Evolutionary conservation across 2,888 invertebrate species (phyloP).

Genomic region (Oxystoma pomonae): DNA sequence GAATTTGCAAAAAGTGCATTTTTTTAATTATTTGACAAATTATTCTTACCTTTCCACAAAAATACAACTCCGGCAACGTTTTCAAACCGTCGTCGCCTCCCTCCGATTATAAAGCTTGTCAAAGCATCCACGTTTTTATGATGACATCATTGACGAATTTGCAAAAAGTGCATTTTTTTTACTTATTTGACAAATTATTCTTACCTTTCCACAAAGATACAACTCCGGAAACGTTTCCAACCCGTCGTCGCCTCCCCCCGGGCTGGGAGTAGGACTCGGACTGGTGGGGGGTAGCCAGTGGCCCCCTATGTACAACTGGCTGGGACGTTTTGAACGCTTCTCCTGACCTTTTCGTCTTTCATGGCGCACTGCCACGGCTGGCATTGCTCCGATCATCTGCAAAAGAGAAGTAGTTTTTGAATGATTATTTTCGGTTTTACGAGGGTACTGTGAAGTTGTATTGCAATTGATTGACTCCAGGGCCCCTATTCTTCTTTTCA

Average conservation of each 20-base stretch:
- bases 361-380: conserved; percentile 80
- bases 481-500: too few relatives aligned
- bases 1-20: too few relatives aligned
- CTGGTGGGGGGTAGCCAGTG: conserved; percentile 58
- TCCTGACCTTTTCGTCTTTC: conserved; percentile 68
- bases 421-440: too few relatives aligned
- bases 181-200: conserved; percentile 25
- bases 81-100: conserved; percentile 51
- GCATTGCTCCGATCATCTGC: conserved; percentile 82
- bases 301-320: conserved; percentile 64
- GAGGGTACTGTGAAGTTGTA: too few relatives aligned
- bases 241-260: conserved; percentile 52
- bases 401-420: too few relatives aligned
- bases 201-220: conserved; percentile 70
- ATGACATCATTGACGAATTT: too few relatives aligned
- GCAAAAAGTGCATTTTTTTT: too few relatives aligned
- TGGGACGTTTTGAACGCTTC: conserved; percentile 60
- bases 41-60: conserved; percentile 70
- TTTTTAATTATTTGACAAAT: too few relatives aligned
- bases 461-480: too few relatives aligned
- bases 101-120: too few relatives aligned
- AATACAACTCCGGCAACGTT: conserved; percentile 62
- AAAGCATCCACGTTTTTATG: too few relatives aligned
- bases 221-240: conserved; percentile 59
- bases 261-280: conserved; percentile 62